These are phyloP conservation scores for Branchellion lobata DNA, from an alignment of 2,888 invertebrate species.

Conservation along the genomic window DNA sequence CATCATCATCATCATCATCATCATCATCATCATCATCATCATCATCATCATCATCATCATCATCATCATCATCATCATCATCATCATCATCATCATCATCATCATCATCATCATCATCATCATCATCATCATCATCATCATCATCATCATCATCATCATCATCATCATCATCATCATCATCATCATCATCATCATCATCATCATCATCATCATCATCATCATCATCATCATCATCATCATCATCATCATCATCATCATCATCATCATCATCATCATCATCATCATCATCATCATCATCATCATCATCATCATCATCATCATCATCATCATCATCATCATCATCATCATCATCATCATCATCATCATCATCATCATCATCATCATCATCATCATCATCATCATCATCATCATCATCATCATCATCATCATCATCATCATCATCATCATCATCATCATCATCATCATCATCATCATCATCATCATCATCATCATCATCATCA, in stretches of 20 bases:
- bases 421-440: conserved; percentile 14
- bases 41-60: too few species aligned
- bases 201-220: conserved; percentile 36
- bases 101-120: conserved; percentile 34
- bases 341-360: conserved; percentile 23
- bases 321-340: conserved; percentile 24
- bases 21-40: too few species aligned
- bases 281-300: conserved; percentile 14
- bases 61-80: too few species aligned
- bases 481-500: too few species aligned
- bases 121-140: conserved; percentile 16
- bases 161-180: conserved; percentile 27
- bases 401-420: conserved; percentile 28
- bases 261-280: conserved; percentile 35
- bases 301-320: conserved; percentile 34
- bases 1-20: too few species aligned
- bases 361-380: conserved; percentile 36
- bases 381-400: conserved; percentile 25
- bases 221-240: conserved; percentile 27
- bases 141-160: conserved; percentile 34
- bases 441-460: not conserved
- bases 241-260: conserved; percentile 26
- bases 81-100: conserved; percentile 32
- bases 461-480: too few species aligned
- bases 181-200: conserved; percentile 15